Base-by-base conservation (phyloP, 2,797 vertebrate genomes). In the Pipistrellus nathusii region DNA sequence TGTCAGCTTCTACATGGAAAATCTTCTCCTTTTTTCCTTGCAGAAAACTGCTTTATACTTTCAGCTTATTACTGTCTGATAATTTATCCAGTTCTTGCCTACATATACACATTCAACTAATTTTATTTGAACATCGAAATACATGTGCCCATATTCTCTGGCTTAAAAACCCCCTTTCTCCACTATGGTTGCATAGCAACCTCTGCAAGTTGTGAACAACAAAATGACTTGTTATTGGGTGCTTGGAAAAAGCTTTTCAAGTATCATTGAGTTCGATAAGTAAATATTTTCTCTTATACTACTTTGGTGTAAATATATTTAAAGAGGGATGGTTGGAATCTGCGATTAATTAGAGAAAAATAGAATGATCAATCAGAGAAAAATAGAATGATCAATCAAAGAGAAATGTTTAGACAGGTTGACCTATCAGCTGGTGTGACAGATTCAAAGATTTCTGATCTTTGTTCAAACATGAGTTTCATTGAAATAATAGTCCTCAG, bases 121-220 rank as follows among this genome's bases (percentile, higher is more conserved):
- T 96, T 95, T 96, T 95, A 68, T 95, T 93, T 75, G 75, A 96
- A 93, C 66, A 88, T 85, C 13, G 81, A 92, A 92, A 91, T 94
- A 93, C 92, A 93, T 78, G n/a, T 23, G 41, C 46, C 71, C 71
- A 30, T 87, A 71, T 87, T 93, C 75, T 91, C 18, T 90, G 75
- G 57, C 94, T 96, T 85, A 44, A 94, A 97, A 89, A 94, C 27
- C 44, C 59, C 1, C 44, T n/a, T 89, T 69, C 64, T 88, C 76
- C n/a, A 44, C 62, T 95, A 20, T 46, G 82, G 96, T 97, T 94
- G 96, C 97, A 92, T 95, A 96, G 95, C 93, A 97, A 97, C 95
- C 51, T 69, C 46, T 82, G 72, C 25, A 77, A 75, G 9, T 81
- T 78, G 72, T 46, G 85, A 96, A 88, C 87, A 94, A 64, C 51